phyloP scores from a whole-genome alignment of 1,140 invertebrate genomes.

The Mycetomoellerius zeteki region DNA sequence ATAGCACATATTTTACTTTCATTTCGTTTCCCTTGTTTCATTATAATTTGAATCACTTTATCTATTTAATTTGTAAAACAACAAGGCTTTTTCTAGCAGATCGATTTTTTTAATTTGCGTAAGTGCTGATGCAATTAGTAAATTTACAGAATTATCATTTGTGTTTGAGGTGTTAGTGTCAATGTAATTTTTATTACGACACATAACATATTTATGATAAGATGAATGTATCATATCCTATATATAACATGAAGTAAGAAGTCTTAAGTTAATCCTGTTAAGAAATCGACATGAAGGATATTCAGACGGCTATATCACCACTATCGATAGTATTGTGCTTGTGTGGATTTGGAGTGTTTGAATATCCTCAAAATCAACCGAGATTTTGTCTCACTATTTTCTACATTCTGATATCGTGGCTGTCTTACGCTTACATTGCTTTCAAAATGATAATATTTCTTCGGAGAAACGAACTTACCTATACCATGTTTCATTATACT shows the following conservation, averaged over 20 bases:
- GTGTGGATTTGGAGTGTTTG: conserved; percentile 31
- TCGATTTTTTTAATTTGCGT: conserved; percentile 22
- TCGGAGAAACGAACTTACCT: background rate
- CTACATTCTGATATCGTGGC: conserved; percentile 8
- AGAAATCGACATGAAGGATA: background rate
- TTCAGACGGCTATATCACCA: conserved; percentile 16
- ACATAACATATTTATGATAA: background rate
- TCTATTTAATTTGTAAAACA: background rate
- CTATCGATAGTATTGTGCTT: background rate
- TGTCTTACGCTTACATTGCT: background rate
- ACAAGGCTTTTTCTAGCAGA: background rate
- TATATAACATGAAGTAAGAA: too few species aligned
- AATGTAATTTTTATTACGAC: background rate
- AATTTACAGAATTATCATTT: conserved; percentile 8
- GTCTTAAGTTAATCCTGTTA: background rate
- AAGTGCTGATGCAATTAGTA: background rate
- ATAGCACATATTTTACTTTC: background rate
- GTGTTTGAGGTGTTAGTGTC: background rate
- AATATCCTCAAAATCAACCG: background rate
- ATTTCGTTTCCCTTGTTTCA: background rate
- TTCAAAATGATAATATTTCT: background rate
- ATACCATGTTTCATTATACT: background rate
- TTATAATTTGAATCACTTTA: background rate
- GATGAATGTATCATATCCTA: background rate
- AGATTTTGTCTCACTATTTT: background rate